A percentile compares a stretch with the other conserved stretches of the same genome.
Conservation (phyloP, 2,888 invertebrate genomes). For the Bellardia pandia region DNA sequence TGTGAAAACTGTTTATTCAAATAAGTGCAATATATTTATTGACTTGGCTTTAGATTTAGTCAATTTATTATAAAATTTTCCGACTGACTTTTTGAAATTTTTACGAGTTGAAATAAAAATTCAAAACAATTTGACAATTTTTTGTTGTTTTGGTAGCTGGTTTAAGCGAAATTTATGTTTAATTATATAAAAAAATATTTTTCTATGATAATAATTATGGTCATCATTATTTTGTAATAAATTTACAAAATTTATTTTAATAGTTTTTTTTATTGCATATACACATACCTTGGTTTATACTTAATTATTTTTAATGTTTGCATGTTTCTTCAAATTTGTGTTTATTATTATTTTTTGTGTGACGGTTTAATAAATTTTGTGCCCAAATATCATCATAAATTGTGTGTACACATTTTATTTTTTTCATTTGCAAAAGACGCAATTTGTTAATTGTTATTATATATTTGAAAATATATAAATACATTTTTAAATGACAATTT, state of each 20-base stretch:
- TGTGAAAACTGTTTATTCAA: not conserved
- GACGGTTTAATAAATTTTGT: not conserved
- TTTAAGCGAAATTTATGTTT: not conserved
- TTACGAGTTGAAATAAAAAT: not conserved
- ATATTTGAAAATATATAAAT: not conserved
- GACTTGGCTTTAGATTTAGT: not conserved
- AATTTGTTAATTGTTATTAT: slow-evolving; percentile 58
- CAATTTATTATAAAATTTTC: not conserved
- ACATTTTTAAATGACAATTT: slow-evolving; percentile 28
- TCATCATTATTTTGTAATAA: slow-evolving; percentile 13
- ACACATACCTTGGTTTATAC: not conserved
- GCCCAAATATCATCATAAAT: not conserved
- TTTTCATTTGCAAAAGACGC: slow-evolving; percentile 45
- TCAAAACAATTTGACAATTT: slow-evolving; percentile 4
- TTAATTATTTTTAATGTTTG: not conserved
- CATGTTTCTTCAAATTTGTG: not conserved
- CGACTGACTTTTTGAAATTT: not conserved
- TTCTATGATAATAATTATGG: not conserved
- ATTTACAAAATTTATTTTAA: not conserved
- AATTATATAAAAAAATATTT: not conserved
- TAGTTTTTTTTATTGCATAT: not conserved
- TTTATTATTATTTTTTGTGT: not conserved
- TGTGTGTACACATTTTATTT: slow-evolving; percentile 7
- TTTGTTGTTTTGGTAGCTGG: not conserved
- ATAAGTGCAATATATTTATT: not conserved